Conservation (phyloP, 2,888 invertebrate genomes). For the Eucera pruinosa region DNA sequence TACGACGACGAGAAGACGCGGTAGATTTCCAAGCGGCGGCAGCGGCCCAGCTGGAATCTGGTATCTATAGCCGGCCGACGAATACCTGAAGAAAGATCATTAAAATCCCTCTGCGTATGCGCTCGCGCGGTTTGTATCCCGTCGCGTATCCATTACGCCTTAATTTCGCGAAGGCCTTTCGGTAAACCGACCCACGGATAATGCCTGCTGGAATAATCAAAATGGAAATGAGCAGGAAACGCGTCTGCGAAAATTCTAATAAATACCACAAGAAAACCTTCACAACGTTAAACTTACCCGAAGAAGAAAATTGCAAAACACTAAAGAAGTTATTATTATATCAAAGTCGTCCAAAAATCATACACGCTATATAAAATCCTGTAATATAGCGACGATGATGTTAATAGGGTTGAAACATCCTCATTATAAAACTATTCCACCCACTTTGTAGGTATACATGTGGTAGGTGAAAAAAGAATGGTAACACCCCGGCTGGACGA, state of each 20-base stretch:
- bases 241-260: slow-evolving; percentile 15
- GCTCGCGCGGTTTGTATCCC: slow-evolving; percentile 67
- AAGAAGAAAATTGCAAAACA: neutral
- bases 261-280: neutral
- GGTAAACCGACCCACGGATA: slow-evolving; percentile 52
- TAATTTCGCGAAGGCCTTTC: slow-evolving; percentile 65
- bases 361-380: too few relatives aligned
- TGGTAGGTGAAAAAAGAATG: slow-evolving; percentile 2
- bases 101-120: slow-evolving; percentile 66
- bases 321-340: too few relatives aligned
- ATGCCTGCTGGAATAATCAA: slow-evolving; percentile 58
- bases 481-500: slow-evolving; percentile 55
- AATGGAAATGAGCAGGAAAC: slow-evolving; percentile 53
- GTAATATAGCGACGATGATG: neutral
- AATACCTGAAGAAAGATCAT: slow-evolving; percentile 72
- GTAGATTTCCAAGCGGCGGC: slow-evolving; percentile 59
- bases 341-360: neutral
- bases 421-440: slow-evolving; percentile 6
- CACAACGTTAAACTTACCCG: neutral
- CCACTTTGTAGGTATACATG: neutral
- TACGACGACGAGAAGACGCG: slow-evolving; percentile 49
- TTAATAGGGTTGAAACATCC: neutral
- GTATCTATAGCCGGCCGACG: slow-evolving; percentile 68
- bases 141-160: slow-evolving; percentile 70
- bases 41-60: slow-evolving; percentile 69